Evolutionary conservation across 1,140 invertebrate genomes (phyloP), one percentile per base, ranked within the genome.

Genomic region (Trichonephila clavata): DNA sequence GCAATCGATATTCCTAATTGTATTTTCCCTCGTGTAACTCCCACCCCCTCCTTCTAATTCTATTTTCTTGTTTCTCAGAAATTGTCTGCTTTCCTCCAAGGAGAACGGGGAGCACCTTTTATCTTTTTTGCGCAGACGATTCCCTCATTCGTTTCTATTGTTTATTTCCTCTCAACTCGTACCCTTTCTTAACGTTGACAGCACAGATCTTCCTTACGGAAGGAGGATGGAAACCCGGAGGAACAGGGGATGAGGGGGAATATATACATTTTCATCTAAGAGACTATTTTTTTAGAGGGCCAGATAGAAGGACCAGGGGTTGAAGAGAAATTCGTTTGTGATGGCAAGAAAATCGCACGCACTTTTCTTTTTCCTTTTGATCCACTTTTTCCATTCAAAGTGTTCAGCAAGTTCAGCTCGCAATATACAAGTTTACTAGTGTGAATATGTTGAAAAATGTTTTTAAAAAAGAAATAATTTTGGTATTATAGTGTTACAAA

Each of bases 1-100:
- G 57, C 84, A 86, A 86, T 86, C 84, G 84, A 86, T 86, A 86
- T 59, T 13, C 20, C 84, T 86, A 86, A 86, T 77, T 86, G 84
- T 86, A 50, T 86, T 86, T 61, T 61, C 57, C 27, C 50, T 61
- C n/a, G n/a, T 50, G 16, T 8, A 21, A 83, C 21, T 57, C 57
- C 80, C 39, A 18, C 27, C 32, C 39, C 32, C 18, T 16, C 61
- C 61, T 63, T 18, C 61, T 24, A 14, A 27, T 24, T 77, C 14
- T 27, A 21, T 77, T 77, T 77, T n/a, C 71, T 77, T 77, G 20
- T 39, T 77, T 24, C 71, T 27, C 21, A 13, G 21, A 21, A 63
- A 63, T 63, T 20, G 61, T 63, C 61, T 63, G 61, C 61, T 63
- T 63, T 63, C 21, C 61, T 63, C 16, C 16, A 18, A 21, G 61